Percentiles rank a stretch among this genome's conserved stretches.
phyloP scores from a whole-genome alignment of 1,140 invertebrate genomes.

The Portunus trituberculatus region DNA sequence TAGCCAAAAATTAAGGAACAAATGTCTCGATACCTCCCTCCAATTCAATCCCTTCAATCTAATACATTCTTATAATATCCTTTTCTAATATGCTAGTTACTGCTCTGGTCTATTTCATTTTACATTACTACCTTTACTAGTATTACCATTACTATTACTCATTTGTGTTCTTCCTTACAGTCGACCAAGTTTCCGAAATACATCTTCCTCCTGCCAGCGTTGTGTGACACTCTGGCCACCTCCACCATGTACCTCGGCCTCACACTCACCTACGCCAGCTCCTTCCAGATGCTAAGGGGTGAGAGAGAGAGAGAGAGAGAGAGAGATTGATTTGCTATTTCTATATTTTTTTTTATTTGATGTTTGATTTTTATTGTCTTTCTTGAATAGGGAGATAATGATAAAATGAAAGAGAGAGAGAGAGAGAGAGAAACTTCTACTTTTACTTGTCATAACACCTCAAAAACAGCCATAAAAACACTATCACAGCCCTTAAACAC shows the following conservation, averaged over 20 bases:
- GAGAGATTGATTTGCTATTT: neutral
- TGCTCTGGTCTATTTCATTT: neutral
- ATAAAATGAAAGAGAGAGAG: too few species aligned
- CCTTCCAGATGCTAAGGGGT: slow-evolving; percentile 98
- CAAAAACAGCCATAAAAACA: too few species aligned
- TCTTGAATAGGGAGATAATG: too few species aligned
- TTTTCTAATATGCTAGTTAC: neutral
- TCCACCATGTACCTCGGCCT: slow-evolving; percentile 85
- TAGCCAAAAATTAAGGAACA: too few species aligned
- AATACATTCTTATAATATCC: neutral
- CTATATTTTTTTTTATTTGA: too few species aligned
- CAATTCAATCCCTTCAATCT: too few species aligned
- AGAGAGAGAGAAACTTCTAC: too few species aligned
- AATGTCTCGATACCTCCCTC: neutral
- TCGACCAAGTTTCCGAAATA: slow-evolving; percentile 86
- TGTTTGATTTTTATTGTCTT: too few species aligned
- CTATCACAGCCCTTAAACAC: too few species aligned
- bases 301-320: neutral
- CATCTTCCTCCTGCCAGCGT: slow-evolving; percentile 90
- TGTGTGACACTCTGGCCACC: slow-evolving; percentile 88
- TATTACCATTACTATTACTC: neutral
- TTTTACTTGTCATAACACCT: too few species aligned
- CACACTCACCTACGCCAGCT: slow-evolving; percentile 94
- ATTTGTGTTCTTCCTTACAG: neutral
- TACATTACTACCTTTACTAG: neutral